Base-by-base conservation (phyloP, 1,140 invertebrate species). In the Carposina sasakii region DNA sequence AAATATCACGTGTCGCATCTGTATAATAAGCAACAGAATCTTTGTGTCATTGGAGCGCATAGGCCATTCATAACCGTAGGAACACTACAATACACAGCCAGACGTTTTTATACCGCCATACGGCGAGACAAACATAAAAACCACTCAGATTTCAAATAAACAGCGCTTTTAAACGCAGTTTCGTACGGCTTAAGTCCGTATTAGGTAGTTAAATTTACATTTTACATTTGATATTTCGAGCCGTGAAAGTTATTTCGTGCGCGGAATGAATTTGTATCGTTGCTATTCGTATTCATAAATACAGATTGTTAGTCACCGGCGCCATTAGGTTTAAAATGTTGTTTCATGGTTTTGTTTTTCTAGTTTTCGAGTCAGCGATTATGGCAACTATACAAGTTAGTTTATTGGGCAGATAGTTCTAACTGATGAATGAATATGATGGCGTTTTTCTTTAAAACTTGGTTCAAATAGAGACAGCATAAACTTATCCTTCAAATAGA, bases 121-220 rank as follows among this genome's bases (percentile, higher is more conserved):
- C 57, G 60, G 63, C 67, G 67, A 69, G 63, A 67, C 59, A 62
- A 67, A 69, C 67, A 77, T 75, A 76, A 76, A 76, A 81, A 78
- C 73, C 71, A 77, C 71, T 77, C 68, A 75, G 76, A 75, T 71
- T 52, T 63, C 61, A 75, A 72, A 76, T 73, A 73, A 81, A 76
- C 72, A 74, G 63, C 56, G 67, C 63, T 78, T 78, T 74, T 72
- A 69, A 75, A 66, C 69, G 61, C 66, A 64, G 58, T 70, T 65
- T 54, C 57, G 60, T 57, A 19, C 52, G 52, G 61, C 66, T 73
- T 66, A 65, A 65, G 50, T 52, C 60, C 71, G 74, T 68, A 79
- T 76, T 79, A 82, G 76, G 76, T 77, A 72, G 72, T 82, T 81
- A 82, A 77, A 77, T 79, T 78, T 81, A 76, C 75, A 78, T 78